A percentile compares a stretch with the other conserved stretches of the same genome.
Conservation (phyloP, 2,113 vertebrate genomes). For the Bostrychus sinensis region DNA sequence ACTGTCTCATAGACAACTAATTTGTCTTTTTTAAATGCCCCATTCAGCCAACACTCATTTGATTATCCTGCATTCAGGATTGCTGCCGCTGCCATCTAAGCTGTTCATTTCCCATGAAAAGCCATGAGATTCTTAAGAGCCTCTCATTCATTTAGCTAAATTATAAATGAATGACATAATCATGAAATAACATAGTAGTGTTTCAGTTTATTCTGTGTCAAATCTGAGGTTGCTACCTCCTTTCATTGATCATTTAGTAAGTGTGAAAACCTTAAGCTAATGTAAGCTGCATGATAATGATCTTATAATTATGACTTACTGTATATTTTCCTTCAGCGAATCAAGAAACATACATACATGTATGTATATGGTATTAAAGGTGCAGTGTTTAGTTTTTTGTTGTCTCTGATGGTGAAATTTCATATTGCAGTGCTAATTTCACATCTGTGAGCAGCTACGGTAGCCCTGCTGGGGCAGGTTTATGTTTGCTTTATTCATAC, state of each 20-base stretch:
- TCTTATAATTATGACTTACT: too few relatives aligned
- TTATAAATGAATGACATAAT: conserved; percentile 71
- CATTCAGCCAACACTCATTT: conserved; percentile 47
- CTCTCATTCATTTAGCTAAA: conserved; percentile 72
- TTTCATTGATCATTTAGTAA: conserved; percentile 22
- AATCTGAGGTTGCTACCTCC: conserved; percentile 29
- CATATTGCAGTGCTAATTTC: too few relatives aligned
- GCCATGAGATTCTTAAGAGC: conserved; percentile 47
- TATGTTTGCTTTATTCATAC: too few relatives aligned
- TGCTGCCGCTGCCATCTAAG: conserved; percentile 64
- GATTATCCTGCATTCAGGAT: conserved; percentile 45
- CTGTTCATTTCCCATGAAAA: conserved; percentile 57
- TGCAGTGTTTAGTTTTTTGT: too few relatives aligned
- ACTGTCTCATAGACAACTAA: conserved; percentile 22
- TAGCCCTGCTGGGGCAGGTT: too few relatives aligned
- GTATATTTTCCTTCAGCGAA: too few relatives aligned
- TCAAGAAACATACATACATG: too few relatives aligned
- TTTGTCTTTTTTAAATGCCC: conserved; percentile 30
- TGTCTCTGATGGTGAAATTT: too few relatives aligned
- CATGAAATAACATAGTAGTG: conserved; percentile 49
- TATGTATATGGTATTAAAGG: too few relatives aligned
- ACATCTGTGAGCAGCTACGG: too few relatives aligned
- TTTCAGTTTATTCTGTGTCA: conserved; percentile 40
- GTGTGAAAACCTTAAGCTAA: conserved; percentile 9
- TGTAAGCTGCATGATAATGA: not conserved